Evolutionary conservation across 1,140 invertebrate species (phyloP).

Genomic region (Leguminivora glycinivorella): DNA sequence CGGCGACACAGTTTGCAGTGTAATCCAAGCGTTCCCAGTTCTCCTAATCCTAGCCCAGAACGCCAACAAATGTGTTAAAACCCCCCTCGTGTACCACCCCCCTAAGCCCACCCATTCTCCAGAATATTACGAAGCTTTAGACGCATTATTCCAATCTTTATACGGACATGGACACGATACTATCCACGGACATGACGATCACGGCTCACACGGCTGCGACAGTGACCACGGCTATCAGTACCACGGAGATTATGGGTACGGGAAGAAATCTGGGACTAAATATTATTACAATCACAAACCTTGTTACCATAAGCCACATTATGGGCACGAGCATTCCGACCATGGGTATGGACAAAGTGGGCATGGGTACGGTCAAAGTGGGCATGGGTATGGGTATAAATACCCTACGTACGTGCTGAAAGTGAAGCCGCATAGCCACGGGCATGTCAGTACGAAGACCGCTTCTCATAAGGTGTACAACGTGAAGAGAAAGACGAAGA

Average conservation of each 20-base stretch:
- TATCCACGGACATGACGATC: slow-evolving; percentile 36
- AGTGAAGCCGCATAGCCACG: slow-evolving; percentile 34
- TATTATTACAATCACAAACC: slow-evolving; percentile 38
- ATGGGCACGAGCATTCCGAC: slow-evolving; percentile 3
- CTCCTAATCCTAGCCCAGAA: slow-evolving; percentile 67
- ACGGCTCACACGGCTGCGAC: slow-evolving; percentile 23
- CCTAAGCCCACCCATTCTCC: slow-evolving; percentile 61
- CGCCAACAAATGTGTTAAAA: slow-evolving; percentile 59
- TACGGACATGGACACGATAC: slow-evolving; percentile 42
- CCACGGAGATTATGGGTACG: slow-evolving; percentile 22
- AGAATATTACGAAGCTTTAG: slow-evolving; percentile 66
- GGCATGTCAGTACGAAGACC: slow-evolving; percentile 38
- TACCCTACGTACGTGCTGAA: slow-evolving; percentile 33
- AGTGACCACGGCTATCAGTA: slow-evolving; percentile 30
- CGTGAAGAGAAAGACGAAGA: slow-evolving; percentile 54
- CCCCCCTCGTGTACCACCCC: slow-evolving; percentile 64
- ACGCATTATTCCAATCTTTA: slow-evolving; percentile 56
- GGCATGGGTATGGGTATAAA: background rate
- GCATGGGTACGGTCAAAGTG: background rate
- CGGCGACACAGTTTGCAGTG: slow-evolving; percentile 55
- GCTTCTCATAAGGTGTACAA: slow-evolving; percentile 53
- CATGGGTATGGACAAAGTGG: slow-evolving; percentile 27
- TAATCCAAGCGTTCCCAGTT: slow-evolving; percentile 65
- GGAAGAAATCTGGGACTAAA: slow-evolving; percentile 19
- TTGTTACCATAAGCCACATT: slow-evolving; percentile 40